Conservation (phyloP, 2,797 vertebrate species). For the Sebastes steindachneri region DNA sequence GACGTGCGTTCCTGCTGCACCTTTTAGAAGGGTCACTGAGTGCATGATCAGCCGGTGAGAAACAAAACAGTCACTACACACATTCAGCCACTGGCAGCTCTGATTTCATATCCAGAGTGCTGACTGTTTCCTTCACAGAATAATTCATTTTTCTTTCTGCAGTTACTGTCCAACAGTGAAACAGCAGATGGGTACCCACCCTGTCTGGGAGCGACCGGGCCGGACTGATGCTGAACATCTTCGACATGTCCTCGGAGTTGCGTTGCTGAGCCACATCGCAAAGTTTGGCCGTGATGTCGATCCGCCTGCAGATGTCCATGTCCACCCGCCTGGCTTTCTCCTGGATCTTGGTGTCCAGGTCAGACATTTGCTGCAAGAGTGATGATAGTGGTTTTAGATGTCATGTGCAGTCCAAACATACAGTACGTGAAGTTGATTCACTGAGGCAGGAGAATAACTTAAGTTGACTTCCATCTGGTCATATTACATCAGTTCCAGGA, state of each 20-base stretch:
- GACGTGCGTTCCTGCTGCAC: neutral
- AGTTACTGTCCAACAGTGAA: constrained; percentile 12
- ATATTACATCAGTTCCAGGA: neutral
- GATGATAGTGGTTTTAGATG: constrained; percentile 2
- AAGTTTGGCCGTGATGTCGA: constrained; percentile 99
- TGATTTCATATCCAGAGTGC: constrained; percentile 44
- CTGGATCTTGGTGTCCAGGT: constrained; percentile 98
- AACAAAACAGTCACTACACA: neutral
- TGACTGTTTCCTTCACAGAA: constrained; percentile 32
- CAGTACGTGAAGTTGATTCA: neutral
- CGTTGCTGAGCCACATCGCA: constrained; percentile 98
- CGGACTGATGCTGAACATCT: constrained; percentile 94
- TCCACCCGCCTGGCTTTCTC: constrained; percentile 99
- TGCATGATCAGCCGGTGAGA: constrained; percentile 7
- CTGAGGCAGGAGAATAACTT: neutral
- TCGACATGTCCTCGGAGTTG: constrained; percentile 98
- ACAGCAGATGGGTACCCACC: constrained; percentile 51
- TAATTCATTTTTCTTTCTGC: constrained; percentile 33
- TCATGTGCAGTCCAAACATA: neutral
- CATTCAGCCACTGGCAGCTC: constrained; percentile 20
- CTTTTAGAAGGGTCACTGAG: constrained; percentile 29
- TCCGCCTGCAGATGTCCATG: constrained; percentile 99
- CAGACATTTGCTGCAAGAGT: constrained; percentile 93
- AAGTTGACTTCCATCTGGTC: neutral
- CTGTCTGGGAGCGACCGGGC: constrained; percentile 78